Evolutionary conservation across 2,888 invertebrate genomes (phyloP).

Genomic region (Amphipoea lucens): DNA sequence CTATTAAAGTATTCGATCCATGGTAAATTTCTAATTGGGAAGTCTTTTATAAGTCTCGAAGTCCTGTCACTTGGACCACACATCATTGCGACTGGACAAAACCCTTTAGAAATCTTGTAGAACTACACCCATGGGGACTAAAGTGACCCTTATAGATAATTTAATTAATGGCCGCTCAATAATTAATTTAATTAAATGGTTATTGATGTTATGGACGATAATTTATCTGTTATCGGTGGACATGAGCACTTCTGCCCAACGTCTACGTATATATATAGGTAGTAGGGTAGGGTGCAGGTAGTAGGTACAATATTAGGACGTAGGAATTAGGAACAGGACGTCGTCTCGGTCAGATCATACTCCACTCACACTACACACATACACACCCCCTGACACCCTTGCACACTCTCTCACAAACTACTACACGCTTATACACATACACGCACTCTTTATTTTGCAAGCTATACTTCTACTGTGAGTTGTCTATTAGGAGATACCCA

Average conservation of each 20-base stretch:
- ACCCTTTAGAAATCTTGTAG: constrained; percentile 70
- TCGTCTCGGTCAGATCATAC: background rate
- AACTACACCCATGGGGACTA: constrained; percentile 65
- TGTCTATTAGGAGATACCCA: too few relatives aligned
- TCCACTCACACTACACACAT: background rate
- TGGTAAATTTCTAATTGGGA: too few relatives aligned
- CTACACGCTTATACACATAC: background rate
- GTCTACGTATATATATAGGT: too few relatives aligned
- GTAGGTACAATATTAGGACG: too few relatives aligned
- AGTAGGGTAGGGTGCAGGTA: background rate
- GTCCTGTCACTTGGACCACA: constrained; percentile 49
- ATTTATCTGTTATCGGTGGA: background rate
- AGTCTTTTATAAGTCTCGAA: too few relatives aligned
- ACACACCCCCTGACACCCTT: background rate
- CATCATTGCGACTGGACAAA: constrained; percentile 49
- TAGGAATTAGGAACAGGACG: background rate
- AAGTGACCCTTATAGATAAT: constrained; percentile 56
- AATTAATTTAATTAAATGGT: constrained; percentile 60
- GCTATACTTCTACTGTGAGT: background rate
- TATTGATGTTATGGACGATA: constrained; percentile 21
- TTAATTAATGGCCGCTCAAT: constrained; percentile 59
- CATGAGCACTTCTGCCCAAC: background rate
- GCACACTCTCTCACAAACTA: background rate
- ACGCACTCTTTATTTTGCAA: background rate
- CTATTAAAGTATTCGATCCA: too few relatives aligned